Percentiles rank a stretch among this genome's conserved stretches.
phyloP scores from a whole-genome alignment of 2,113 vertebrate genomes.

The Prunella fulvescens region DNA sequence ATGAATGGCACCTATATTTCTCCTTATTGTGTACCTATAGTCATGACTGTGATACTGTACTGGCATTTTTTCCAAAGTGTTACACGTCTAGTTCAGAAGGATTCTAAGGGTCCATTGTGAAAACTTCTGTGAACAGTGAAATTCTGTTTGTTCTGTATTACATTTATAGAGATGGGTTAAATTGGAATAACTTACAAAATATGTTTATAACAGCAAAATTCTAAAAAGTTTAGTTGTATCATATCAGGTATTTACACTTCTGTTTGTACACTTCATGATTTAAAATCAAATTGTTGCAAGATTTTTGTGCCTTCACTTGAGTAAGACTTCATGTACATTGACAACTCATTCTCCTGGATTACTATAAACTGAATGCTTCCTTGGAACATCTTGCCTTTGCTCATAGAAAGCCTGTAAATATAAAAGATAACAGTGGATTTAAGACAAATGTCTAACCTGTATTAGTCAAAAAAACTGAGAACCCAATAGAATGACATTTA shows the following conservation, averaged over 20 bases:
- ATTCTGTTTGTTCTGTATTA: conserved; percentile 62
- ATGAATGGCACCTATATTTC: conserved; percentile 33
- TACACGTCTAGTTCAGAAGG: conserved; percentile 26
- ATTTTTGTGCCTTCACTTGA: conserved; percentile 46
- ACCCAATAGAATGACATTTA: not conserved
- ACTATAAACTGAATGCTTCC: not conserved
- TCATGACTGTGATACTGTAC: conserved; percentile 51
- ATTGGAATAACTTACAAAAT: conserved; percentile 59
- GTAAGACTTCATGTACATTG: not conserved
- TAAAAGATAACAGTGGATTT: not conserved
- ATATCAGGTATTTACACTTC: conserved; percentile 63
- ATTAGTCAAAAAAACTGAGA: not conserved
- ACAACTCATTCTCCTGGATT: not conserved
- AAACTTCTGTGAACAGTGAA: conserved; percentile 54
- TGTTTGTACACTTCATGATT: conserved; percentile 70
- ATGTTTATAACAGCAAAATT: conserved; percentile 54
- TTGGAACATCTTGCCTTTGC: conserved; percentile 46
- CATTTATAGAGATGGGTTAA: conserved; percentile 46
- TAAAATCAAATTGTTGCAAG: conserved; percentile 41
- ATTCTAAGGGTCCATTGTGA: conserved; percentile 56
- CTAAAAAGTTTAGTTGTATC: conserved; percentile 59
- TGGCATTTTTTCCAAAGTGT: conserved; percentile 48
- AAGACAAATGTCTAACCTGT: not conserved
- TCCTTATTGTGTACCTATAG: conserved; percentile 43
- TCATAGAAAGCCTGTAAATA: not conserved